Conservation (phyloP, 2,888 invertebrate genomes). For the Sinhomidia bicolor region DNA sequence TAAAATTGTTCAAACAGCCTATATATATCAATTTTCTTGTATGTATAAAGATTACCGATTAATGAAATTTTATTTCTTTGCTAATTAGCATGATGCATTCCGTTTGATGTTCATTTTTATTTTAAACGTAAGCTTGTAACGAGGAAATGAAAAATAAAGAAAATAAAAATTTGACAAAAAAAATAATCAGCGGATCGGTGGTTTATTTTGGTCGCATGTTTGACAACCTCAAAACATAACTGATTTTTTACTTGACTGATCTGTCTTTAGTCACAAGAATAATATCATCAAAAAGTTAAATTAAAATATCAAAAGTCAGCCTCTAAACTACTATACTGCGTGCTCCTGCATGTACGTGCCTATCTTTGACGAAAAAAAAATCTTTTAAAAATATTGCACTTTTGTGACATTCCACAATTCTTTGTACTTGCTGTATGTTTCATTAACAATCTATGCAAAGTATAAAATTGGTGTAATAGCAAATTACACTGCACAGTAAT, state of each 20-base stretch:
- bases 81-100: not conserved
- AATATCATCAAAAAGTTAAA: conserved; percentile 6
- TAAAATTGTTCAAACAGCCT: too few relatives aligned
- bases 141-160: not conserved
- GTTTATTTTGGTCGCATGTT: conserved; percentile 1
- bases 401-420: not conserved
- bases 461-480: conserved; percentile 1
- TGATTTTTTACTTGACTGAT: not conserved
- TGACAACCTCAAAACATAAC: conserved; percentile 6
- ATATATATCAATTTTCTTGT: too few relatives aligned
- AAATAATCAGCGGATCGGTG: not conserved
- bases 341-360: too few relatives aligned
- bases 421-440: too few relatives aligned
- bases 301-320: not conserved
- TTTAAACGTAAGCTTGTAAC: not conserved
- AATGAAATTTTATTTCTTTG: too few relatives aligned
- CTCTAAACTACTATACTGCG: too few relatives aligned
- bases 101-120: not conserved
- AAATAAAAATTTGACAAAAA: not conserved
- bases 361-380: too few relatives aligned
- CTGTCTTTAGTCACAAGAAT: not conserved
- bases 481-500: conserved; percentile 8
- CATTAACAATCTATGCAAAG: not conserved
- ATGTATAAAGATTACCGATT: too few relatives aligned
- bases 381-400: not conserved